Evolutionary conservation across 2,113 vertebrate genomes (phyloP).

Genomic region (Catharus fuscescens): DNA sequence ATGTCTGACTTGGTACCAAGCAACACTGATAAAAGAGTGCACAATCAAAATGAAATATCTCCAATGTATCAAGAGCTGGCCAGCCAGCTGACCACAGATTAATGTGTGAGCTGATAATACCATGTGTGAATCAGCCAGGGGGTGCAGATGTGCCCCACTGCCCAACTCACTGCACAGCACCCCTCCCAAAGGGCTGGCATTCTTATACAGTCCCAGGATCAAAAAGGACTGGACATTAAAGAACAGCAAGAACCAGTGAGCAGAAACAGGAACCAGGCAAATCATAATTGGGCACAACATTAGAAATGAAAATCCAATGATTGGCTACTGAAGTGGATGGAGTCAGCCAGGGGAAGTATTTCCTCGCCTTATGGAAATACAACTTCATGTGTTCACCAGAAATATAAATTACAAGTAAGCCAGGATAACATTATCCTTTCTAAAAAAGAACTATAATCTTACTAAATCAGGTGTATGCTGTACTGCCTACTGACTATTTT

Average conservation of each 20-base stretch:
- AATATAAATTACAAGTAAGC: not conserved
- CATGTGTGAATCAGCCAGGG: not conserved
- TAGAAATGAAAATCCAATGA: not conserved
- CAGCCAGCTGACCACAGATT: not conserved
- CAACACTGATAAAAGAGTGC: not conserved
- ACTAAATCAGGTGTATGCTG: not conserved
- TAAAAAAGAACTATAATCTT: not conserved
- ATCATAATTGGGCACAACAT: not conserved
- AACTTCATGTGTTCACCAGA: not conserved
- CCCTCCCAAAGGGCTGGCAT: not conserved
- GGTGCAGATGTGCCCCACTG: not conserved
- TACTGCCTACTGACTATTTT: not conserved
- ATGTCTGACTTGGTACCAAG: rapidly evolving
- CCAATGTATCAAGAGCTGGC: not conserved
- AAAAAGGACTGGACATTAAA: not conserved
- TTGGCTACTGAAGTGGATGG: not conserved
- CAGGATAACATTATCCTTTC: not conserved
- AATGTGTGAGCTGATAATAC: not conserved
- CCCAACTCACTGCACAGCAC: rapidly evolving
- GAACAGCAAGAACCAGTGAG: not conserved
- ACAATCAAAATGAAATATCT: not conserved
- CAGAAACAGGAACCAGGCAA: not conserved
- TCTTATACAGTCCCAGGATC: not conserved
- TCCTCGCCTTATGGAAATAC: not conserved
- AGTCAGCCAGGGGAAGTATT: not conserved